These are phyloP conservation scores for Oncorhynchus keta DNA, from an alignment of 2,113 vertebrate genomes.

Conservation along the genomic window DNA sequence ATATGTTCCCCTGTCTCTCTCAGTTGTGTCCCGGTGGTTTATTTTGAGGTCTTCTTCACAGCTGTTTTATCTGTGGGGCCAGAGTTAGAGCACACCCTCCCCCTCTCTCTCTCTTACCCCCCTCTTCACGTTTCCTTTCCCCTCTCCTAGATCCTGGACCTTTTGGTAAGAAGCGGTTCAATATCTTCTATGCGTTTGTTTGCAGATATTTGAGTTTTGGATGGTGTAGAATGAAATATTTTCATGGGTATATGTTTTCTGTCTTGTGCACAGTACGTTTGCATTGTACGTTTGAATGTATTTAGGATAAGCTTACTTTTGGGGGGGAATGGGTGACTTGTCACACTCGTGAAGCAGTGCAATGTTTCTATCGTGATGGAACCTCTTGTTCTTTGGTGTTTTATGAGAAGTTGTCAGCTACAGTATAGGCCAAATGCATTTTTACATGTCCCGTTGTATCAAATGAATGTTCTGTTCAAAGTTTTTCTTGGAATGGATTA, in stretches of 20 bases:
- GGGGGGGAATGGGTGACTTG: background rate
- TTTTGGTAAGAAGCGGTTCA: slow-evolving; percentile 71
- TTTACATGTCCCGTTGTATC: background rate
- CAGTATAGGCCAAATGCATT: background rate
- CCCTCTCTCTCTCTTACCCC: slow-evolving; percentile 31
- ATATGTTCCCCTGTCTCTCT: background rate
- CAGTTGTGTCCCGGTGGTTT: slow-evolving; percentile 58
- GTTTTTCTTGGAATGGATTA: background rate
- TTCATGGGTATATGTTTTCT: background rate
- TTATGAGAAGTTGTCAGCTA: background rate
- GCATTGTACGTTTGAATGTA: background rate
- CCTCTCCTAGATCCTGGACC: slow-evolving; percentile 49
- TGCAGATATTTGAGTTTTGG: slow-evolving; percentile 32
- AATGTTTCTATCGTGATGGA: background rate
- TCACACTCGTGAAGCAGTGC: background rate
- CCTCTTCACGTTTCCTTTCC: slow-evolving; percentile 59
- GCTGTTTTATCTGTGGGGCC: slow-evolving; percentile 69
- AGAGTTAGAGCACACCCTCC: slow-evolving; percentile 8
- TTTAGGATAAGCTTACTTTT: background rate
- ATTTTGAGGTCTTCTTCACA: slow-evolving; percentile 78
- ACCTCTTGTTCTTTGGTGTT: background rate
- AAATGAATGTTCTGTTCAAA: background rate
- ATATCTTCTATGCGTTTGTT: slow-evolving; percentile 31
- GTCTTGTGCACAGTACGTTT: background rate
- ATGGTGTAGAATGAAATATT: background rate